Percentiles rank a stretch among this genome's conserved stretches.
Conservation (phyloP, 2,888 invertebrate genomes). For the Cylindroiulus punctatus region DNA sequence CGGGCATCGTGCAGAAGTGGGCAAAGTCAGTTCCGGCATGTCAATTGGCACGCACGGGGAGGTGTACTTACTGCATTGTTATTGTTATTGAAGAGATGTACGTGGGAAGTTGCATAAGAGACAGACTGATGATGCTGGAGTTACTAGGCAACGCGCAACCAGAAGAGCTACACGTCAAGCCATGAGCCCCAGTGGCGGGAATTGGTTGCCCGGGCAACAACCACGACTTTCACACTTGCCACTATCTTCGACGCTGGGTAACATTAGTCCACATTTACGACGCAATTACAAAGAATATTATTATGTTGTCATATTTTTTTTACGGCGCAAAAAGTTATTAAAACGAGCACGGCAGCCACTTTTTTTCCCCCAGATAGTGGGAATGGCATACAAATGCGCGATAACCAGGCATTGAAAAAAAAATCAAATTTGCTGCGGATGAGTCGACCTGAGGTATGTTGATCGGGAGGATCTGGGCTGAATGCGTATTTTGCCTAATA, state of each 20-base stretch:
- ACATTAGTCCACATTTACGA: conserved; percentile 15
- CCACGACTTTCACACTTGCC: conserved; percentile 33
- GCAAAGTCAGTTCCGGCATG: not conserved
- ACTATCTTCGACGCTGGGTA: not conserved
- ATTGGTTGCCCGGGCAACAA: conserved; percentile 11
- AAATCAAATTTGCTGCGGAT: not conserved
- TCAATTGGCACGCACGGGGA: no score
- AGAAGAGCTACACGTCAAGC: not conserved
- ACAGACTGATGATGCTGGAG: conserved; percentile 5
- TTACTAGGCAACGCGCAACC: not conserved
- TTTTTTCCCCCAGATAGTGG: not conserved
- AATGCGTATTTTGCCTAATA: not conserved
- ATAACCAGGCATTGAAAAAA: not conserved
- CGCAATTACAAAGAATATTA: conserved; percentile 34
- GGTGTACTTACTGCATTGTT: no score
- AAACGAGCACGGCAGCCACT: not conserved
- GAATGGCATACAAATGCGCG: conserved; percentile 21
- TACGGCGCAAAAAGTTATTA: conserved; percentile 5
- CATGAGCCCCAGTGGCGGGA: not conserved
- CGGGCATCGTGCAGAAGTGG: not conserved
- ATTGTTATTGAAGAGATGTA: not conserved
- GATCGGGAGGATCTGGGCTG: not conserved
- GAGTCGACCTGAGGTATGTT: not conserved
- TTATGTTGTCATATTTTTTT: conserved; percentile 28
- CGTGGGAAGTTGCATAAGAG: not conserved